phyloP scores from a whole-genome alignment of 2,113 vertebrate genomes.

The Tragelaphus strepsiceros region DNA sequence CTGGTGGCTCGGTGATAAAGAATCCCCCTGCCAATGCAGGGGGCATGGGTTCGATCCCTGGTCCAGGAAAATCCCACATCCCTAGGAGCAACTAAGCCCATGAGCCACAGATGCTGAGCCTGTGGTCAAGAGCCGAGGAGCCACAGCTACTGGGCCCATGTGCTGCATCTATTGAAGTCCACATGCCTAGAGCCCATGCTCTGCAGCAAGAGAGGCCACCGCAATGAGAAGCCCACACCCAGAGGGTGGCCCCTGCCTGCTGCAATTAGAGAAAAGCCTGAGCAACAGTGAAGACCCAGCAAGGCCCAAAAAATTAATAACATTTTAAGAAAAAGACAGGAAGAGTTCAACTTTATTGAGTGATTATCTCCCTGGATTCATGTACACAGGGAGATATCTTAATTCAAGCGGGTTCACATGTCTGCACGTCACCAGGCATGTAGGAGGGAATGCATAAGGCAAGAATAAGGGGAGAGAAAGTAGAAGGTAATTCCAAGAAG shows the following conservation, averaged over 20 bases:
- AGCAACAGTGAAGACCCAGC: neutral
- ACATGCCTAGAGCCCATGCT: neutral
- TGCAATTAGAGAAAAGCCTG: neutral
- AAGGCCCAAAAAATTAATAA: neutral
- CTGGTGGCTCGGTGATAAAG: neutral
- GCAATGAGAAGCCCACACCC: neutral
- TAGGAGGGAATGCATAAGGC: neutral
- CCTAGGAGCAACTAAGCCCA: neutral
- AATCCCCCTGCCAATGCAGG: neutral
- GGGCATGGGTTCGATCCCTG: neutral
- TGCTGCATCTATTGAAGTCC: neutral
- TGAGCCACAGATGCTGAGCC: neutral
- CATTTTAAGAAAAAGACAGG: neutral
- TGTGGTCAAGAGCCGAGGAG: neutral
- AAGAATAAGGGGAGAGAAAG: neutral
- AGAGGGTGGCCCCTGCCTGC: neutral
- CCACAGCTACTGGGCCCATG: neutral
- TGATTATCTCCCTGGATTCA: neutral
- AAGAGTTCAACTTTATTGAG: neutral
- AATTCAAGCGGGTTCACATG: neutral
- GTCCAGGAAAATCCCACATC: neutral
- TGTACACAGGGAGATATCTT: neutral
- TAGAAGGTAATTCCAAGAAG: neutral
- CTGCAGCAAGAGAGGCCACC: neutral
- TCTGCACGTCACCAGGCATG: neutral